phyloP scores from a whole-genome alignment of 2,888 invertebrate species.

The Ormia ochracea region DNA sequence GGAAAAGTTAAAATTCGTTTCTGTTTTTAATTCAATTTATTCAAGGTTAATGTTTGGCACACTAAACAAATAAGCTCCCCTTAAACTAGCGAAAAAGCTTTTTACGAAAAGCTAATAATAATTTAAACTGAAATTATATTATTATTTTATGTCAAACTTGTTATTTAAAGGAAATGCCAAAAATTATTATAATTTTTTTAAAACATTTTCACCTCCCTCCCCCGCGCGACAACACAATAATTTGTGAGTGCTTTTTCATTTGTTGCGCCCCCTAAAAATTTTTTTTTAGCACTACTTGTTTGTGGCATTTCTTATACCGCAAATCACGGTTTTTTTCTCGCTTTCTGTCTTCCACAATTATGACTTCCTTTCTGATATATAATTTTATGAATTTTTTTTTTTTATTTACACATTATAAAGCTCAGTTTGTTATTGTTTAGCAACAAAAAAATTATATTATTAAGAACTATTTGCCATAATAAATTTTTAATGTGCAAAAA shows the following conservation, averaged over 20 bases:
- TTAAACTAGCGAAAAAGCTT: too few relatives aligned
- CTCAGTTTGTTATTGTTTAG: slow-evolving; percentile 29
- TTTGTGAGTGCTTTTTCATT: background rate
- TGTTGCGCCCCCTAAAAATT: background rate
- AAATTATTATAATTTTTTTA: slow-evolving; percentile 2
- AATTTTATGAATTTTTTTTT: slow-evolving; percentile 47
- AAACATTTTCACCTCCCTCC: background rate
- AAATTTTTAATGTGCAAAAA: slow-evolving; percentile 22
- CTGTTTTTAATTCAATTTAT: too few relatives aligned
- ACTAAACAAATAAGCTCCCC: too few relatives aligned
- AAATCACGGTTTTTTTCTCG: slow-evolving; percentile 1
- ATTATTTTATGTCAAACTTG: background rate
- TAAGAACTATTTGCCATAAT: slow-evolving; percentile 12
- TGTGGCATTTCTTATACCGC: background rate
- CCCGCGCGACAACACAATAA: too few relatives aligned
- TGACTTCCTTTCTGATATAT: slow-evolving; percentile 59
- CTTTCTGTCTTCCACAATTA: slow-evolving; percentile 33
- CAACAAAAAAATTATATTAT: background rate
- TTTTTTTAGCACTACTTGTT: background rate
- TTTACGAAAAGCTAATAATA: too few relatives aligned
- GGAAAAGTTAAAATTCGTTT: too few relatives aligned
- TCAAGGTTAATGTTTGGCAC: too few relatives aligned
- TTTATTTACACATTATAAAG: background rate
- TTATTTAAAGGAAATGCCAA: slow-evolving; percentile 1
- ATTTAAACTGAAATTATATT: background rate